Evolutionary conservation across 2,888 invertebrate species (phyloP).

Genomic region (Nineta flava): DNA sequence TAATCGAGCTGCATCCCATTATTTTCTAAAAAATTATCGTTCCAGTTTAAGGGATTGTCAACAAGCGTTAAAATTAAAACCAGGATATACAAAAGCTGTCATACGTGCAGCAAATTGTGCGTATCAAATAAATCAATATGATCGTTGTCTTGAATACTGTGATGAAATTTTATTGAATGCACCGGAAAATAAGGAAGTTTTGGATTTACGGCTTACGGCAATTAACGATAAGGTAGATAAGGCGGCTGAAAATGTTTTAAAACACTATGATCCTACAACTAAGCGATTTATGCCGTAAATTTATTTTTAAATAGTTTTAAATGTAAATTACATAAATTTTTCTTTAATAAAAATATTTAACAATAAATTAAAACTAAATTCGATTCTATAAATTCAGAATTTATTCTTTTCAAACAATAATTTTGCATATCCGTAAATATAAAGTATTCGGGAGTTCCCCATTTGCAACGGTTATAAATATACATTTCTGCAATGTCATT

Average conservation of each 20-base stretch:
- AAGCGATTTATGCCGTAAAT: too few species aligned
- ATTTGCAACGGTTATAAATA: too few species aligned
- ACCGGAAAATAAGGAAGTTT: conserved; percentile 36
- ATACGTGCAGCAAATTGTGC: conserved; percentile 61
- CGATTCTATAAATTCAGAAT: too few species aligned
- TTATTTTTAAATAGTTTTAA: too few species aligned
- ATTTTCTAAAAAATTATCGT: conserved; percentile 64
- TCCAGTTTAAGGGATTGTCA: conserved; percentile 69
- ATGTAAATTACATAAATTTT: conserved; percentile 16
- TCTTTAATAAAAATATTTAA: background rate
- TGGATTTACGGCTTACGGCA: conserved; percentile 36
- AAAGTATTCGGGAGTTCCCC: too few species aligned
- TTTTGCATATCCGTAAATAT: too few species aligned
- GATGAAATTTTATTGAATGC: conserved; percentile 44
- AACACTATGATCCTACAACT: too few species aligned
- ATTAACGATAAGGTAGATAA: conserved; percentile 29
- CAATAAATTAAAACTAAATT: too few species aligned
- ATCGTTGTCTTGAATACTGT: conserved; percentile 57
- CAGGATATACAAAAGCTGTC: conserved; percentile 62
- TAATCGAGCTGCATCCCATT: conserved; percentile 84
- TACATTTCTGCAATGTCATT: too few species aligned
- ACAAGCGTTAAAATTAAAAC: conserved; percentile 56
- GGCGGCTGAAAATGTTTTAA: conserved; percentile 3
- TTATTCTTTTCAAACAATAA: too few species aligned
- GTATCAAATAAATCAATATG: conserved; percentile 45